phyloP scores from a whole-genome alignment of 2,888 invertebrate genomes.

The Amiota mariae region DNA sequence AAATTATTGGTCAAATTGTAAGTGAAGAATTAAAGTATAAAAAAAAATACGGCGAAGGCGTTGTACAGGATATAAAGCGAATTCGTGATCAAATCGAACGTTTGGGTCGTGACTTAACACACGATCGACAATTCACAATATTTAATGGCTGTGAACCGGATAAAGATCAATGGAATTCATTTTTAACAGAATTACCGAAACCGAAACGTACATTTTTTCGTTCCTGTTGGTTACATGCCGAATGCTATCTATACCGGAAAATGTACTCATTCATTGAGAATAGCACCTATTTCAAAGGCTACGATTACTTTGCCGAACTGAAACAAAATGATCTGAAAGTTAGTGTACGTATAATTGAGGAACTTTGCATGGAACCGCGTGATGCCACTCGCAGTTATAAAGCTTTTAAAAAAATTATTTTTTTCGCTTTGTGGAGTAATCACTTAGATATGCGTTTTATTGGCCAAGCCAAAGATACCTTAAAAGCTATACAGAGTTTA shows the following conservation, averaged over 20 bases:
- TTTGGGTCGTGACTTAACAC: constrained; percentile 89
- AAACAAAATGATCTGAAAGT: constrained; percentile 79
- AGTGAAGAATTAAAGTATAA: constrained; percentile 82
- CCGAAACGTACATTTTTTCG: constrained; percentile 79
- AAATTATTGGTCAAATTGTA: constrained; percentile 84
- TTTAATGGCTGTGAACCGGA: constrained; percentile 72
- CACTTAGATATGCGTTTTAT: constrained; percentile 74
- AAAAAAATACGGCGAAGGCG: constrained; percentile 77
- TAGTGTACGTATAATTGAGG: constrained; percentile 54
- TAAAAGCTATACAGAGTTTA: too few species aligned
- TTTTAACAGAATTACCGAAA: constrained; percentile 74
- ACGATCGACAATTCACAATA: constrained; percentile 84
- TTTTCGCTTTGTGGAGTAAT: constrained; percentile 94
- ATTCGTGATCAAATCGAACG: constrained; percentile 84
- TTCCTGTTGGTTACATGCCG: constrained; percentile 89
- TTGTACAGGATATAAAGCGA: constrained; percentile 79
- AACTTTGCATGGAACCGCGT: constrained; percentile 46
- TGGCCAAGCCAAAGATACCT: constrained; percentile 70
- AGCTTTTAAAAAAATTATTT: constrained; percentile 54
- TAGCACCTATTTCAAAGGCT: constrained; percentile 76
- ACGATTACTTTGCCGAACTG: constrained; percentile 85
- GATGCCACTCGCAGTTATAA: constrained; percentile 38
- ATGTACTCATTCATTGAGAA: constrained; percentile 80
- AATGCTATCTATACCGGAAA: constrained; percentile 91
- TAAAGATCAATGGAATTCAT: constrained; percentile 71